Conservation (phyloP, 2,113 vertebrate species). For the Azemiops feae region DNA sequence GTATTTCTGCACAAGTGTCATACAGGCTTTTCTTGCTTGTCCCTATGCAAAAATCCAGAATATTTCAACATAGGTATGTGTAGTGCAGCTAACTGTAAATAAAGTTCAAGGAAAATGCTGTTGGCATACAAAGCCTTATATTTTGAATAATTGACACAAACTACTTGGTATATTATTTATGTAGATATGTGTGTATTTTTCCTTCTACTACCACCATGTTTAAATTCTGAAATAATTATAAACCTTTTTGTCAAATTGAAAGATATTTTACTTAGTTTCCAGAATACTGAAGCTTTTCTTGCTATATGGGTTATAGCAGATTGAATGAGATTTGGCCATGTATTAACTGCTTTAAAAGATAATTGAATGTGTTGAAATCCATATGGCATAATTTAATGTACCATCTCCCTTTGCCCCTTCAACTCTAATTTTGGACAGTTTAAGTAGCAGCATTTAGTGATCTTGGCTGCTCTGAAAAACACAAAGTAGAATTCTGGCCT, state of each 20-base stretch:
- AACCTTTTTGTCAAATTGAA: not conserved
- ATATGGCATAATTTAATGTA: not conserved
- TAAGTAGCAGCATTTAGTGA: not conserved
- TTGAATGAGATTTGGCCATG: not conserved
- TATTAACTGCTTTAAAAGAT: not conserved
- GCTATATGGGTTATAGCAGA: not conserved
- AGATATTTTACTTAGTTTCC: constrained; percentile 26
- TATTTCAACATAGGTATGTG: not conserved
- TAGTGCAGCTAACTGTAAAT: not conserved
- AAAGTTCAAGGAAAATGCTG: not conserved
- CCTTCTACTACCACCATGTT: not conserved
- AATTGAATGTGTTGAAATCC: not conserved
- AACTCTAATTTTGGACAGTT: not conserved
- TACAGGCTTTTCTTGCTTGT: not conserved
- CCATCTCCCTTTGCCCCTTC: not conserved
- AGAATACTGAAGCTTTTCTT: constrained; percentile 24
- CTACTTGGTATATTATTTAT: not conserved
- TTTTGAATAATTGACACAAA: constrained; percentile 13
- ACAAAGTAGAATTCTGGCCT: not conserved
- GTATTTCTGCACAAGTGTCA: not conserved
- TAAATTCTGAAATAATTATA: not conserved
- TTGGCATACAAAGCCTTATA: not conserved
- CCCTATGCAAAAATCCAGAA: not conserved
- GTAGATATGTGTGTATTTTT: not conserved
- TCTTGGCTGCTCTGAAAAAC: not conserved